phyloP scores from a whole-genome alignment of 2,113 vertebrate genomes.

The Anhinga anhinga region DNA sequence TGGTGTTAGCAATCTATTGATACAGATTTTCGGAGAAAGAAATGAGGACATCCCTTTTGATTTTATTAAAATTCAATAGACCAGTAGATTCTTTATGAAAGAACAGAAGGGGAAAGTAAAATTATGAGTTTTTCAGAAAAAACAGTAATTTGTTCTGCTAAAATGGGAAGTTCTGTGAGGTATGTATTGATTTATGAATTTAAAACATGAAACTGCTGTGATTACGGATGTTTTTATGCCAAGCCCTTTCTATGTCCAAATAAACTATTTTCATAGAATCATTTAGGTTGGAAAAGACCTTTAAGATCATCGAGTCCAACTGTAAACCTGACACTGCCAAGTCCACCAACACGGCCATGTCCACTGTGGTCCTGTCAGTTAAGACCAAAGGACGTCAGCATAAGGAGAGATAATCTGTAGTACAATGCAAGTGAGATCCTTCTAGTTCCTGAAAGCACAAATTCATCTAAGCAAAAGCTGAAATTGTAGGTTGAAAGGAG shows the following conservation, averaged over 20 bases:
- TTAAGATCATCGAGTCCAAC: not conserved
- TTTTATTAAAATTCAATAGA: not conserved
- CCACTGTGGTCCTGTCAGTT: not conserved
- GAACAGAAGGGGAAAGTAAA: not conserved
- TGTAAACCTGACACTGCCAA: not conserved
- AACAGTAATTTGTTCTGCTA: not conserved
- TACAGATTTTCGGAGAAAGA: not conserved
- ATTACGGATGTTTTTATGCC: not conserved
- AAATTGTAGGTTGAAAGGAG: not conserved
- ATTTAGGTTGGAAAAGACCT: not conserved
- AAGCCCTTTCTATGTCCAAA: not conserved
- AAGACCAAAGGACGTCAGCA: not conserved
- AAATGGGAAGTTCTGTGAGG: not conserved
- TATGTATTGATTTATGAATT: not conserved
- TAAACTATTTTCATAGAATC: not conserved
- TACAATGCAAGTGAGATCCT: not conserved
- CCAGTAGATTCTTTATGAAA: not conserved
- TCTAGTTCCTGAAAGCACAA: not conserved
- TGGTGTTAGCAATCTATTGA: not conserved
- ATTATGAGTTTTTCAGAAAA: not conserved
- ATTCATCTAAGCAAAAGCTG: not conserved
- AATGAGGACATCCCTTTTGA: not conserved
- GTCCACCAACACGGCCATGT: not conserved
- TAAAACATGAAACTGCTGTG: not conserved
- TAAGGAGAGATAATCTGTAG: not conserved